phyloP scores from a whole-genome alignment of 2,888 invertebrate species.

The Adineta ricciae region DNA sequence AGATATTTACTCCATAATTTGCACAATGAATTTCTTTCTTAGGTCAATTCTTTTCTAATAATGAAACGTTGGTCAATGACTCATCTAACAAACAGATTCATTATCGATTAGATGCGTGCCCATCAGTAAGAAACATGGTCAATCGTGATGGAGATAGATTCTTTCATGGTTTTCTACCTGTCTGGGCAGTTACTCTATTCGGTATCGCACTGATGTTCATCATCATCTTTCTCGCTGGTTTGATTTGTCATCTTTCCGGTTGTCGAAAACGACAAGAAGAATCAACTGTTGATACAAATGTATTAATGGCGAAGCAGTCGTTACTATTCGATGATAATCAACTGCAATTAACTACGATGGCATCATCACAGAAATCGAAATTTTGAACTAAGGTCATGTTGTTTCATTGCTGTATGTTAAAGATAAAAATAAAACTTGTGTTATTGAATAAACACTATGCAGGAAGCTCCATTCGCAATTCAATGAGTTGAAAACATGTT shows the following conservation, averaged over 20 bases:
- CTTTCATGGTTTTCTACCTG: not conserved
- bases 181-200: not conserved
- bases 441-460: too few relatives aligned
- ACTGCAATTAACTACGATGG: not conserved
- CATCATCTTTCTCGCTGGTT: not conserved
- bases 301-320: not conserved
- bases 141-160: not conserved
- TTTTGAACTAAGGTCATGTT: too few relatives aligned
- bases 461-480: too few relatives aligned
- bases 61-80: not conserved
- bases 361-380: not conserved
- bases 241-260: not conserved
- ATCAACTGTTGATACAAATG: not conserved
- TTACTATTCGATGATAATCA: not conserved
- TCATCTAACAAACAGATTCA: not conserved
- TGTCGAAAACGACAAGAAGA: not conserved
- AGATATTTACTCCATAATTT: not conserved
- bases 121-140: not conserved
- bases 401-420: too few relatives aligned
- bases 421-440: too few relatives aligned
- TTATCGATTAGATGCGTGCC: not conserved
- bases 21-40: not conserved
- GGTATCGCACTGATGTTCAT: not conserved
- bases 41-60: not conserved
- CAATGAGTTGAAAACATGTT: too few relatives aligned